These are phyloP conservation scores for Polydrusus cervinus DNA, from an alignment of 2,888 invertebrate species.

Conservation along the genomic window DNA sequence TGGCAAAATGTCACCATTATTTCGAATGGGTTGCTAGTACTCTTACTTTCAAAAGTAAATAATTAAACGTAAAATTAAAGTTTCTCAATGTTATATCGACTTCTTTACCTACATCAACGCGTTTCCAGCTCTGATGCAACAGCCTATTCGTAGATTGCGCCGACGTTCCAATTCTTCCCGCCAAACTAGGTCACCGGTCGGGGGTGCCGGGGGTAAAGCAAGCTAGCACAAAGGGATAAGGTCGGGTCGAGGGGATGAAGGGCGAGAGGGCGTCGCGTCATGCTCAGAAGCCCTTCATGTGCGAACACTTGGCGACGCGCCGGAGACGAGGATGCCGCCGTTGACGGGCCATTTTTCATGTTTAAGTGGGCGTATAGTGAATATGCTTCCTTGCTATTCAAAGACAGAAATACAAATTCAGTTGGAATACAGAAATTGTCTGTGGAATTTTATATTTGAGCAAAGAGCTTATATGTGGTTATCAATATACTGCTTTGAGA, in stretches of 20 bases:
- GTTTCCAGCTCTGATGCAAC: conserved; percentile 25
- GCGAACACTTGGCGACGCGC: conserved; percentile 14
- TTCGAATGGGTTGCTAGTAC: too few species aligned
- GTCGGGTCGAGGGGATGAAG: conserved; percentile 42
- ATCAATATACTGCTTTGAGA: too few species aligned
- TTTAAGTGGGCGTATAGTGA: neutral
- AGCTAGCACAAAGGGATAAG: conserved; percentile 41
- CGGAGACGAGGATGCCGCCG: neutral
- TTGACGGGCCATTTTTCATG: conserved; percentile 2
- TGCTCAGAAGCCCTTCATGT: conserved; percentile 15
- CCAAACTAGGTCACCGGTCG: conserved; percentile 48
- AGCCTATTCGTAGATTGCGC: conserved; percentile 38
- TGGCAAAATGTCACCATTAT: too few species aligned
- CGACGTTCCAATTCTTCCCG: conserved; percentile 47
- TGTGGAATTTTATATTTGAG: neutral
- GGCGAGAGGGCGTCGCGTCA: conserved; percentile 17
- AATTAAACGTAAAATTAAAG: neutral
- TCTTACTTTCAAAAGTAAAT: too few species aligned
- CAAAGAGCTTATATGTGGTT: too few species aligned
- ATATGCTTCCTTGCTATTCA: neutral
- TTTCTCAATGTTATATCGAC: conserved; percentile 10
- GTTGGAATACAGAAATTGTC: too few species aligned
- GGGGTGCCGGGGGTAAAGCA: conserved; percentile 24
- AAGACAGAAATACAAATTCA: too few species aligned
- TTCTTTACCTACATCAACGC: conserved; percentile 20